Evolutionary conservation across 2,113 vertebrate genomes (phyloP).

Genomic region (Podocnemis expansa): DNA sequence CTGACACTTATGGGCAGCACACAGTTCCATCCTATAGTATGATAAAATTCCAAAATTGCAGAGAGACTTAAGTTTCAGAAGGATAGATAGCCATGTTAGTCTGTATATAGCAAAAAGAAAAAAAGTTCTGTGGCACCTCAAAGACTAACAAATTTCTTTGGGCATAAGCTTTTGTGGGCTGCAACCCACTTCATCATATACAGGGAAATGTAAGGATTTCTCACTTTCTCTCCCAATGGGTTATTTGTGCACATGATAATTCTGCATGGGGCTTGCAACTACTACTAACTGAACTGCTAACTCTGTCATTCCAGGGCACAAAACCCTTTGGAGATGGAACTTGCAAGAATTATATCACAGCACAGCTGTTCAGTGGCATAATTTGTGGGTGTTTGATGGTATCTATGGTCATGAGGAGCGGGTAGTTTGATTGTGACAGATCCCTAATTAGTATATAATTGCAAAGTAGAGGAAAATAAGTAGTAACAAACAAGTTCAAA

Average conservation of each 20-base stretch:
- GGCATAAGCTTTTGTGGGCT: too few relatives aligned
- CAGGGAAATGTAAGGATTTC: not conserved
- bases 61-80: too few relatives aligned
- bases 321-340: not conserved
- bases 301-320: not conserved
- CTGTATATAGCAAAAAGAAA: too few relatives aligned
- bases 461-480: not conserved
- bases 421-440: not conserved
- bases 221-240: not conserved
- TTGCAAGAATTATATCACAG: not conserved
- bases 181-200: too few relatives aligned
- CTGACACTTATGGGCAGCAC: not conserved
- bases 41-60: not conserved
- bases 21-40: not conserved
- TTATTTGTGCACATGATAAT: slow-evolving; percentile 12
- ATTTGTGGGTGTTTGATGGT: not conserved
- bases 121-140: too few relatives aligned
- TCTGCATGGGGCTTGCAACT: not conserved
- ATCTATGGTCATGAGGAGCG: not conserved
- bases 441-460: not conserved
- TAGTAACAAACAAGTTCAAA: not conserved
- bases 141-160: too few relatives aligned
- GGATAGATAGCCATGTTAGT: too few relatives aligned
- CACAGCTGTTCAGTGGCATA: not conserved
- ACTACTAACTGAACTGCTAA: not conserved